Conservation (phyloP, 2,113 vertebrate genomes). For the Capricornis sumatraensis region DNA sequence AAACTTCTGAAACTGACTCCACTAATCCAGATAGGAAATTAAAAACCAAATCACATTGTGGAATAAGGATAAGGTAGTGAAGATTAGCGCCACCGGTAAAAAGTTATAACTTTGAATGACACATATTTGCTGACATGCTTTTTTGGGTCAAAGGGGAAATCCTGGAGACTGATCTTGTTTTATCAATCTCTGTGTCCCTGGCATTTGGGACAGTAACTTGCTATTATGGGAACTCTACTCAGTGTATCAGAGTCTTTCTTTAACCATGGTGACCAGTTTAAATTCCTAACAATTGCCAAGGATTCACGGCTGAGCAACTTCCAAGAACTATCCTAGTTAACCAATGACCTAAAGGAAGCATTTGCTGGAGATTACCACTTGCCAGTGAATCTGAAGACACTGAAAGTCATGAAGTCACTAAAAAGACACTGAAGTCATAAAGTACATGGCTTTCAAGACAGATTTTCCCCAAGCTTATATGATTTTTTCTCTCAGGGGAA, state of each 20-base stretch:
- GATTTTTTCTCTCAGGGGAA: not conserved
- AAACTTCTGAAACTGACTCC: not conserved
- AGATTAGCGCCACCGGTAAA: not conserved
- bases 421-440: not conserved
- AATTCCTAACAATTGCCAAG: not conserved
- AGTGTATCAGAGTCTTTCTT: not conserved
- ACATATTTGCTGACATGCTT: not conserved
- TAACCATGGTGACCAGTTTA: not conserved
- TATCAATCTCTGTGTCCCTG: not conserved
- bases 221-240: not conserved
- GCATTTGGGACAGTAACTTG: not conserved
- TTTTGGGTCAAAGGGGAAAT: not conserved
- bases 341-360: not conserved
- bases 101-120: not conserved
- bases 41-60: not conserved
- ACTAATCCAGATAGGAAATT: not conserved
- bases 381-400: not conserved
- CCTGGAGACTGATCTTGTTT: not conserved
- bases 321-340: not conserved
- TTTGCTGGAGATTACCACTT: not conserved
- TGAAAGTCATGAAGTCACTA: not conserved
- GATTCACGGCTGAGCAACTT: slow-evolving; percentile 7
- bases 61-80: not conserved
- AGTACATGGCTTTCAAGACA: slow-evolving; percentile 14
- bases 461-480: not conserved